Evolutionary conservation across 92 coral and sea anemone genomes (phyloP), one percentile per base, ranked within the genome.

Genomic region (Galaxea fascicularis): DNA sequence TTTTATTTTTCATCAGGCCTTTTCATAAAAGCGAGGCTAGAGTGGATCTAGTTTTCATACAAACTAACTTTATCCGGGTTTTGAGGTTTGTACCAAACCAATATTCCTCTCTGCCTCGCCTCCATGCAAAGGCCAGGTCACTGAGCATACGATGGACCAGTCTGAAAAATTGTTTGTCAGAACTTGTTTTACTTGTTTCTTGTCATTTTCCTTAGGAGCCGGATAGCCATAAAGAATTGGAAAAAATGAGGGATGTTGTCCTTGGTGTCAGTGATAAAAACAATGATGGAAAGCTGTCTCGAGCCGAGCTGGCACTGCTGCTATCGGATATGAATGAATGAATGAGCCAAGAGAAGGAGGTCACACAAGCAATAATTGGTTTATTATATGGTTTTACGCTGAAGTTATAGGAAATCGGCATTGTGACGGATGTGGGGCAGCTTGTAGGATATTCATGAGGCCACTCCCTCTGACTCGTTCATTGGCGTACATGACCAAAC

Each of bases 221-320:
- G 0, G 78, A 71, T 47, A 41, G 73, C n/a, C 22, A n/a, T 47
- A 44, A 27, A 18, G 88, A 91, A 26, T 86, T 91, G 86, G 91
- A 91, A 45, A 71, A 73, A 31, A 77, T 91, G 82, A 82, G 70
- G 21, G 89, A 71, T 26, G 78, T 76, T 39, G 86, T 91, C 16
- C 94, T 91, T 6, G 87, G 66, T 28, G 86, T 91, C 86, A 77
- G 78, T 31, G 94, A 91, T 80, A 62, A 46, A 41, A 69, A 91
- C 27, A 65, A 91, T 3, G 89, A 91, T 51, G 89, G 89, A 49
- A 91, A 87, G 59, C 91, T 91, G 10, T 87, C 91, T 52, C 74
- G 73, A 57, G 46, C 49, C 27, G 94, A 91, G 87, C 73, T 91
- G 53, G 81, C 88, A 35, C 30, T 84, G 78, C 65, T 89, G 53